Evolutionary conservation across 2,888 invertebrate genomes (phyloP).

Genomic region (Conistra vaccinii): DNA sequence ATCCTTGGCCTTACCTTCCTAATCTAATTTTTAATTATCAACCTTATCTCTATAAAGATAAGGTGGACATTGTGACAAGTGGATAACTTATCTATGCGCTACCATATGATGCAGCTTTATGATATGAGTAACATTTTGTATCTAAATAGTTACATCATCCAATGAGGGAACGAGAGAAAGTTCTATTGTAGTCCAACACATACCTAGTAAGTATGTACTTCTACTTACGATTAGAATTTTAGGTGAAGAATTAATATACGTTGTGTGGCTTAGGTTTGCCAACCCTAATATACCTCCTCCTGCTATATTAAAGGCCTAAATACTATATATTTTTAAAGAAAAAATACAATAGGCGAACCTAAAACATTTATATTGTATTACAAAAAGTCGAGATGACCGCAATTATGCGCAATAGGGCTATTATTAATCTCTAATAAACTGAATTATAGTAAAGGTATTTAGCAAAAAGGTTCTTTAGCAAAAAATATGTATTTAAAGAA

Average conservation of each 20-base stretch:
- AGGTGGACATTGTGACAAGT: background rate
- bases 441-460: too few relatives aligned
- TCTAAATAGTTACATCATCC: slow-evolving; percentile 70
- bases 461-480: too few relatives aligned
- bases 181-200: slow-evolving; percentile 65
- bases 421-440: too few relatives aligned
- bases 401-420: too few relatives aligned
- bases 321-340: too few relatives aligned
- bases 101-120: slow-evolving; percentile 26
- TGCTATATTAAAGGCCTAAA: too few relatives aligned
- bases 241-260: slow-evolving; percentile 53
- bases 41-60: background rate
- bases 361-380: too few relatives aligned
- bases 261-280: too few relatives aligned
- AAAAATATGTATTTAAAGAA: too few relatives aligned
- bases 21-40: slow-evolving; percentile 4
- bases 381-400: too few relatives aligned
- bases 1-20: slow-evolving; percentile 9
- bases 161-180: slow-evolving; percentile 75
- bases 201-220: slow-evolving; percentile 28
- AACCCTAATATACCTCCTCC: too few relatives aligned
- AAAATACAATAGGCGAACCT: too few relatives aligned
- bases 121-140: slow-evolving; percentile 44
- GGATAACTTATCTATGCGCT: background rate
- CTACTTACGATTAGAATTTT: slow-evolving; percentile 64